A percentile compares a stretch with the other conserved stretches of the same genome.
Conservation (phyloP, 2,113 vertebrate genomes). For the Zosterops pallidus region DNA sequence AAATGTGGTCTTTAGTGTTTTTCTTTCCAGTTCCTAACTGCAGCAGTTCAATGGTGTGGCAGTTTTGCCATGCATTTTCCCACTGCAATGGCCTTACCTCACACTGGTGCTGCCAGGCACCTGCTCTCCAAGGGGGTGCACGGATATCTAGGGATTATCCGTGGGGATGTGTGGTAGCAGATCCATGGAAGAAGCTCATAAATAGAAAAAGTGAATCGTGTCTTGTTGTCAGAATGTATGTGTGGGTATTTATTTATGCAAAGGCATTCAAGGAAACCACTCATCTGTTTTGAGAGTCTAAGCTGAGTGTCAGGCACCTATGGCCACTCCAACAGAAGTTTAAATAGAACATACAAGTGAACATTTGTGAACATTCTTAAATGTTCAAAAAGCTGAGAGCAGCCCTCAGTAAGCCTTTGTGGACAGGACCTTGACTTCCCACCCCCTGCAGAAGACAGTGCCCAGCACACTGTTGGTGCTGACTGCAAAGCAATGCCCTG, state of each 20-base stretch:
- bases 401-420: background rate
- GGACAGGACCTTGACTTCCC: background rate
- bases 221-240: background rate
- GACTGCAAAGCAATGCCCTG: background rate
- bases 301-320: background rate
- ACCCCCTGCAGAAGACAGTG: background rate
- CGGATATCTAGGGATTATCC: background rate
- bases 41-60: background rate
- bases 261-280: background rate
- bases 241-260: background rate
- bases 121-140: background rate
- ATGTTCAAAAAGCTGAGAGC: background rate
- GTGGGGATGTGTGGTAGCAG: background rate
- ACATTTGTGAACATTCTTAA: background rate
- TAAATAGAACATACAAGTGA: background rate
- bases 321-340: background rate
- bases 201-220: background rate
- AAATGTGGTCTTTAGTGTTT: background rate
- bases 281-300: fast-evolving
- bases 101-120: background rate
- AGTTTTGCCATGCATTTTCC: too few species aligned
- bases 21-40: background rate
- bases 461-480: background rate
- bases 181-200: background rate
- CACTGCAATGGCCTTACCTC: background rate